Conservation (phyloP, 2,888 invertebrate genomes). For the Sminthurides aquaticus region DNA sequence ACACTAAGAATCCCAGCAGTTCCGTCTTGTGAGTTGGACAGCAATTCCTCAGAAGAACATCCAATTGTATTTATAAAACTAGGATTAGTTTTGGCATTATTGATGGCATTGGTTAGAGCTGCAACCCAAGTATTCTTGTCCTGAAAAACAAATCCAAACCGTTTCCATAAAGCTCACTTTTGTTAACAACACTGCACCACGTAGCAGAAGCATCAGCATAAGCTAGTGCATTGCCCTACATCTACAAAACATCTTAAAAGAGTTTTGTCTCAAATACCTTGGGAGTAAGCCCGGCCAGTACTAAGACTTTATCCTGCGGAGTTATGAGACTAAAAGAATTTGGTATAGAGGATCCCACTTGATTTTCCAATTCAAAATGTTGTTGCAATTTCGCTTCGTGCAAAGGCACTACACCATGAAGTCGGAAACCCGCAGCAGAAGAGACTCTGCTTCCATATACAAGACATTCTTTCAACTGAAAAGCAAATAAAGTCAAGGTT, state of each 20-base stretch:
- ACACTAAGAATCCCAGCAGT: conserved; percentile 51
- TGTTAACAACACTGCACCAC: neutral
- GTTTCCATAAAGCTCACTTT: no score
- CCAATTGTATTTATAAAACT: conserved; percentile 44
- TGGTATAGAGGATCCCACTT: conserved; percentile 25
- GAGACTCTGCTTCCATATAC: conserved; percentile 68
- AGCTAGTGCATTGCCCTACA: neutral
- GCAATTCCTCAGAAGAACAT: conserved; percentile 30
- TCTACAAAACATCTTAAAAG: neutral
- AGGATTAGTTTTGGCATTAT: conserved; percentile 50
- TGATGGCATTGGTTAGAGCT: conserved; percentile 54
- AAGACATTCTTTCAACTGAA: conserved; percentile 83
- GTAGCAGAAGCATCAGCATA: neutral
- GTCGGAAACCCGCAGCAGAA: conserved; percentile 50
- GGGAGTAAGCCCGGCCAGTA: conserved; percentile 27
- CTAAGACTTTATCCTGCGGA: conserved; percentile 26
- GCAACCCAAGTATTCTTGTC: conserved; percentile 81
- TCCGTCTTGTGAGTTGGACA: conserved; percentile 42
- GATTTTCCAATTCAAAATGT: conserved; percentile 19
- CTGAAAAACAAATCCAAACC: conserved; percentile 71
- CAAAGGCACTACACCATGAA: conserved; percentile 35
- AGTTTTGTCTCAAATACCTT: conserved; percentile 15
- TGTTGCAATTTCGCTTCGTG: conserved; percentile 18
- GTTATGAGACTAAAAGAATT: conserved; percentile 31
- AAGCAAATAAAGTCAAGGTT: conserved; percentile 29